phyloP scores from a whole-genome alignment of 1,140 invertebrate genomes.

The Eueides isabella region DNA sequence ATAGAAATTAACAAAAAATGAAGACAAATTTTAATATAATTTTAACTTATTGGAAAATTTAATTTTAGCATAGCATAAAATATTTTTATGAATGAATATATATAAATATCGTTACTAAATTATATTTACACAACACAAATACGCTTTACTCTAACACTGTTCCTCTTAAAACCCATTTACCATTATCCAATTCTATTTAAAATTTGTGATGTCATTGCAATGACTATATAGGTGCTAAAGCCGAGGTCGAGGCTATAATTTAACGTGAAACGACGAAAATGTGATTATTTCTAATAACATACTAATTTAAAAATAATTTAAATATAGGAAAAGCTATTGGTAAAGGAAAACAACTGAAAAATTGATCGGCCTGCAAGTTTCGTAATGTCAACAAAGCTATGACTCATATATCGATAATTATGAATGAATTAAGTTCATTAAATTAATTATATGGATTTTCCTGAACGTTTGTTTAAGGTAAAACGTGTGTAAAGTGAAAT shows the following conservation, averaged over 20 bases:
- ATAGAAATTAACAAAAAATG: not conserved
- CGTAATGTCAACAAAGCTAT: conserved; percentile 64
- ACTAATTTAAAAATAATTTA: not conserved
- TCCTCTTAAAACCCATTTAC: conserved; percentile 37
- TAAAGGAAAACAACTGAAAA: conserved; percentile 15
- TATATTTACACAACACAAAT: conserved; percentile 8
- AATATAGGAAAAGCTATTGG: not conserved
- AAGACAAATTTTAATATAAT: not conserved
- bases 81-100: not conserved
- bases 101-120: conserved; percentile 11
- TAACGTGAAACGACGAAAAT: not conserved
- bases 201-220: conserved; percentile 60
- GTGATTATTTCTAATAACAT: not conserved
- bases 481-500: conserved; percentile 52
- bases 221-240: conserved; percentile 36
- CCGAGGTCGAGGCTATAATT: not conserved
- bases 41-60: conserved; percentile 1
- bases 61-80: not conserved
- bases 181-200: conserved; percentile 52
- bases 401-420: conserved; percentile 35
- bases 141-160: conserved; percentile 10
- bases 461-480: conserved; percentile 20
- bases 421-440: conserved; percentile 38
- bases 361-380: conserved; percentile 30
- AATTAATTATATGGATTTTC: conserved; percentile 29